These are phyloP conservation scores for Pseudeuparius sepicola DNA, from an alignment of 2,888 invertebrate species.

Conservation along the genomic window DNA sequence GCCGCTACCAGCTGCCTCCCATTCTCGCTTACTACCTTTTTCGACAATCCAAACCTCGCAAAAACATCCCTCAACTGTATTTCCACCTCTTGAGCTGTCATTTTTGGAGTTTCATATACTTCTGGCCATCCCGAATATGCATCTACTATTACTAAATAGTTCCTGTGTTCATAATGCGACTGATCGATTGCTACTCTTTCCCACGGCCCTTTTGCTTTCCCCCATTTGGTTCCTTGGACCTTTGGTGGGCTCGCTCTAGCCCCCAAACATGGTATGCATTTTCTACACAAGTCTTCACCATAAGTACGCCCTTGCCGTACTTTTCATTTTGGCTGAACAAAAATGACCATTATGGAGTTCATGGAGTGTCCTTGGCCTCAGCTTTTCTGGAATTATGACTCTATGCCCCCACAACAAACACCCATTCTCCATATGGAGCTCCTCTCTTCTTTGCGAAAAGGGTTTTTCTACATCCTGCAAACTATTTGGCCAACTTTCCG, in stretches of 20 bases:
- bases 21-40: background rate
- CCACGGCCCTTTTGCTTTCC: background rate
- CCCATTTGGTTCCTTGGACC: background rate
- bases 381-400: slow-evolving; percentile 11
- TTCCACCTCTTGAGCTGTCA: background rate
- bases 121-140: background rate
- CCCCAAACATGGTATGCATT: background rate
- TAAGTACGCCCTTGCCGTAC: slow-evolving; percentile 18
- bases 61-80: background rate
- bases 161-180: background rate
- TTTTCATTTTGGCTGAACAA: slow-evolving; percentile 26
- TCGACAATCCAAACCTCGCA: background rate
- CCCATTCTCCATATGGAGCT: background rate
- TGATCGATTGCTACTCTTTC: background rate
- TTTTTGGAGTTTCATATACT: no score
- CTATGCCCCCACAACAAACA: slow-evolving; percentile 4
- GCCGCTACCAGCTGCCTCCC: background rate
- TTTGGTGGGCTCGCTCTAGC: background rate
- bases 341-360: slow-evolving; percentile 25
- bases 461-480: background rate
- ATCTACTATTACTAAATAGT: background rate
- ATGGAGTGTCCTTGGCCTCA: slow-evolving; percentile 17
- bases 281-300: background rate
- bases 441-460: background rate
- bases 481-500: slow-evolving; percentile 1